Evolutionary conservation across 2,888 invertebrate species (phyloP), one percentile per base, ranked within the genome.

Genomic region (Philopedon plagiatum): DNA sequence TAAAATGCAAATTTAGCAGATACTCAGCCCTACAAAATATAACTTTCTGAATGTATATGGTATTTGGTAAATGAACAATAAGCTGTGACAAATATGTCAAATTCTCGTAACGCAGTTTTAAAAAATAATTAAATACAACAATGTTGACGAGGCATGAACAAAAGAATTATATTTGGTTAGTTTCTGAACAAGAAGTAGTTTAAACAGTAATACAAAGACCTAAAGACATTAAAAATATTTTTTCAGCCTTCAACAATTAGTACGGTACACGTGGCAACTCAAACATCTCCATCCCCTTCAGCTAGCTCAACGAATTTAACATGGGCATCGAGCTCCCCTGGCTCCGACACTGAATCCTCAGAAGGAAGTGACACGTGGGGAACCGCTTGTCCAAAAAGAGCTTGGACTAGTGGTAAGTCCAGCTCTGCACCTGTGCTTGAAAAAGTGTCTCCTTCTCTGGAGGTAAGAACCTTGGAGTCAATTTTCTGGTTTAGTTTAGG

Each of bases 261-360:
- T 44, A 68, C 54, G 44, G 64, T 66, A 41, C 56, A 81, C 57
- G 79, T 76, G 19, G 80, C 79, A 49, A 81, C 81, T 41, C 83
- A 85, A 78, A 83, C 83, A 13, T 85, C 86, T 62, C 86, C 86
- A n/a, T 83, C 85, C 3, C 78, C 84, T 32, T 85, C 86, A 4
- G 80, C 84, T 44, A 85, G 85, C 76, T 86, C 86, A 5, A 87
- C 86, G 9, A 87, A 88, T 80, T 82, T 86, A 73, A 85, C 86
- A 23, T 86, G 86, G 85, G 79, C 85, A 39, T 86, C 86, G 2
- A 84, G 85, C 75, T 85, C 84, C 21, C 83, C 84, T 2, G 73
- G 64, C 2, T 72, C 72, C 13, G 75, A 75, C 21, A 57, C 65
- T 5, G 75, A 73, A 18, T 70, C 66, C 11, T 74, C 74, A 26